Evolutionary conservation across 1,140 invertebrate genomes (phyloP).

Genomic region (Agraylea sexmaculata): DNA sequence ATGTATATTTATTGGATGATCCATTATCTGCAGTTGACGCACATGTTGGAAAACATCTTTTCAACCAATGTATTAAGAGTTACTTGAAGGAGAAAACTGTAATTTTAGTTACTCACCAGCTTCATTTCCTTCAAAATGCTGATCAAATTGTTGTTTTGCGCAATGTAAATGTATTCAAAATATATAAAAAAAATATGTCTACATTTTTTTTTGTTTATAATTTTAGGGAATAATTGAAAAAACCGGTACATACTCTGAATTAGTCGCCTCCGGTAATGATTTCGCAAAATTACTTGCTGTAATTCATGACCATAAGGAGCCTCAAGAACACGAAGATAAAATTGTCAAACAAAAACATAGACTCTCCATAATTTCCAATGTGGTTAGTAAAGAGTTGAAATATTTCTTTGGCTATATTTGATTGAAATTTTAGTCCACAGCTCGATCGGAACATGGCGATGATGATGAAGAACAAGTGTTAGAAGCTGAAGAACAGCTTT

Average conservation of each 20-base stretch:
- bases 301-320: conserved; percentile 29
- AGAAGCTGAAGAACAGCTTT: conserved; percentile 37
- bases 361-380: too few species aligned
- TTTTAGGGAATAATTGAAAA: conserved; percentile 37
- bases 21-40: conserved; percentile 73
- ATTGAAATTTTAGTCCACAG: conserved; percentile 11
- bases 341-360: too few species aligned
- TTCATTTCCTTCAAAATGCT: conserved; percentile 67
- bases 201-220: conserved; percentile 36
- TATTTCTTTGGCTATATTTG: too few species aligned
- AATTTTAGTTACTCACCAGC: conserved; percentile 77
- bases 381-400: too few species aligned
- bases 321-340: too few species aligned
- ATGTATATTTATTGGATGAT: conserved; percentile 73
- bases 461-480: conserved; percentile 21
- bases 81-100: conserved; percentile 60
- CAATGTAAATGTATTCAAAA: conserved; percentile 41
- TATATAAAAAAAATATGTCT: conserved; percentile 24
- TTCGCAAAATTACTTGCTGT: conserved; percentile 50
- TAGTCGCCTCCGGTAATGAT: conserved; percentile 46
- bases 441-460: conserved; percentile 5
- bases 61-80: conserved; percentile 57
- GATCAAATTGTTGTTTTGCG: conserved; percentile 67
- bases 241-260: conserved; percentile 43
- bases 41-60: conserved; percentile 68